phyloP scores from a whole-genome alignment of 2,113 vertebrate genomes.

The Malurus cyaneus region DNA sequence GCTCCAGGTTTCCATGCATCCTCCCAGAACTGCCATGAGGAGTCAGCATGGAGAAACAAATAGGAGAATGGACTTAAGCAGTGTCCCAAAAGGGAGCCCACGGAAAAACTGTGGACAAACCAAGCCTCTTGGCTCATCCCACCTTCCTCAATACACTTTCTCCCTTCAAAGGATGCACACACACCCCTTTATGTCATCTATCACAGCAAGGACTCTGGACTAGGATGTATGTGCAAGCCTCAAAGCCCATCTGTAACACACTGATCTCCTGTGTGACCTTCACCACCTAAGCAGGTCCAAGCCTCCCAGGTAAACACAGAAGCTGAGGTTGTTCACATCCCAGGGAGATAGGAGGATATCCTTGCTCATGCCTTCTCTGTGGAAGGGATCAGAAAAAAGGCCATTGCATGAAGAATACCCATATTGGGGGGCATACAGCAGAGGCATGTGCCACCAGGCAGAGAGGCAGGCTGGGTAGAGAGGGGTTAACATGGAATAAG shows the following conservation, averaged over 20 bases:
- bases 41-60: not conserved
- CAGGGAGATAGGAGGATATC: not conserved
- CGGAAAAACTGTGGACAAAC: not conserved
- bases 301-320: not conserved
- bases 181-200: not conserved
- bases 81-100: not conserved
- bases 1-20: not conserved
- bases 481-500: not conserved
- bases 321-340: not conserved
- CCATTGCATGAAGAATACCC: not conserved
- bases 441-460: not conserved
- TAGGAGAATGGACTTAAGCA: not conserved
- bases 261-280: not conserved
- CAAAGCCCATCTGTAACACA: not conserved
- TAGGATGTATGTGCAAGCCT: not conserved
- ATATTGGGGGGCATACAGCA: not conserved
- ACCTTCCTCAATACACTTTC: not conserved
- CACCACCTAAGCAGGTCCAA: not conserved
- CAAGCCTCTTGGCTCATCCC: not conserved
- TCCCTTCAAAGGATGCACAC: fast-evolving
- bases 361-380: not conserved
- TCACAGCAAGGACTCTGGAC: not conserved
- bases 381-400: not conserved
- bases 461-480: not conserved
- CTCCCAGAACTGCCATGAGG: not conserved